These are phyloP conservation scores for Xiphophorus birchmanni DNA, from an alignment of 2,797 vertebrate genomes.

Conservation along the genomic window DNA sequence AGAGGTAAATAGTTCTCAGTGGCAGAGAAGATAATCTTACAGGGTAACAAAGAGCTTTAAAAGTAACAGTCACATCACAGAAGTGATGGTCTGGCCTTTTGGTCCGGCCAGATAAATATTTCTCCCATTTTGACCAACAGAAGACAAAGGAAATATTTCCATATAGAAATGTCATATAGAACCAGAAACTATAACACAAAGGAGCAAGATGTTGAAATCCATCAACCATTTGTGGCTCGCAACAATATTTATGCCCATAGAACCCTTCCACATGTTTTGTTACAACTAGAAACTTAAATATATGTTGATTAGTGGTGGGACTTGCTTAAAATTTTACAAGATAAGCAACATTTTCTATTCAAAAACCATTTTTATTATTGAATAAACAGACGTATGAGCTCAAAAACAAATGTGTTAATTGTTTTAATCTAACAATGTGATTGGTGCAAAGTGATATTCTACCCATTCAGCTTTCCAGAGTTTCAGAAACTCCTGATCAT, in stretches of 20 bases:
- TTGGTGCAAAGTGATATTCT: not conserved
- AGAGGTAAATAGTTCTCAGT: slow-evolving; percentile 42
- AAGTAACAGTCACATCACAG: slow-evolving; percentile 41
- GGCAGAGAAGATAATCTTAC: slow-evolving; percentile 42
- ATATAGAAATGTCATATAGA: not conserved
- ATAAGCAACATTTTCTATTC: not conserved
- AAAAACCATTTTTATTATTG: not conserved
- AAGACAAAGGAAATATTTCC: not conserved
- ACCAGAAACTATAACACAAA: not conserved
- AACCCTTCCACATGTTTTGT: not conserved
- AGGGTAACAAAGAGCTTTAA: slow-evolving; percentile 49
- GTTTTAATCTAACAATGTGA: not conserved
- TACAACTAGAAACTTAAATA: not conserved
- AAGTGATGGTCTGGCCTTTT: too few relatives aligned
- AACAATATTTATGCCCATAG: not conserved
- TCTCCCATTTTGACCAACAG: not conserved
- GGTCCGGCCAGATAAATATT: slow-evolving; percentile 11
- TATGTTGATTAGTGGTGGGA: not conserved
- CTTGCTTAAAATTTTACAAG: not conserved
- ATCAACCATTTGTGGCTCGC: not conserved
- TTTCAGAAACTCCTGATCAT: not conserved
- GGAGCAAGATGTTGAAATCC: not conserved
- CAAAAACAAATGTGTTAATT: not conserved
- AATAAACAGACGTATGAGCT: not conserved
- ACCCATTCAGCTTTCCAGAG: not conserved